phyloP scores from a whole-genome alignment of 2,113 vertebrate genomes.

The Agelaius tricolor region DNA sequence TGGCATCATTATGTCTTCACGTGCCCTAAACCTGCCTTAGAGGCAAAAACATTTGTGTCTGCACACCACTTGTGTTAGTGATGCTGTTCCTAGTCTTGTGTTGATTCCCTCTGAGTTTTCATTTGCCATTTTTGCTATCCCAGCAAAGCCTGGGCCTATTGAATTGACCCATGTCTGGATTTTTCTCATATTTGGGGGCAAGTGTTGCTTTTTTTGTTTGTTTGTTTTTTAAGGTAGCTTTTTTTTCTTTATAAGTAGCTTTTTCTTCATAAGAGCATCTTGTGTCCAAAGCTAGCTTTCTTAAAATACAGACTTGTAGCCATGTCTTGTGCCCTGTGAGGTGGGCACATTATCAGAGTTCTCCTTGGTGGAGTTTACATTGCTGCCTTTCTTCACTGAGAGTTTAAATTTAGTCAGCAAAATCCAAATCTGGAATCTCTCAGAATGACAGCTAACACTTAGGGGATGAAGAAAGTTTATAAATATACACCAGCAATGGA shows the following conservation, averaged over 20 bases:
- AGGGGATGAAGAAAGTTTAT: constrained; percentile 32
- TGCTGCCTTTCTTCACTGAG: background rate
- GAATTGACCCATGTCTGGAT: background rate
- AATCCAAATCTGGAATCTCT: constrained; percentile 23
- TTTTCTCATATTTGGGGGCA: background rate
- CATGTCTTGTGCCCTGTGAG: background rate
- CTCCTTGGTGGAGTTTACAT: background rate
- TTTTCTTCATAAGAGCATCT: background rate
- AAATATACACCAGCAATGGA: background rate
- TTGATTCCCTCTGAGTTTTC: background rate
- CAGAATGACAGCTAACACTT: constrained; percentile 18
- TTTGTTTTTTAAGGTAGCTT: background rate
- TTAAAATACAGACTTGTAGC: background rate
- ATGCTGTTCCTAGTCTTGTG: background rate
- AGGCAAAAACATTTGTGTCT: background rate
- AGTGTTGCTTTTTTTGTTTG: background rate
- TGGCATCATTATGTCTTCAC: background rate
- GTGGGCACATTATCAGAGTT: background rate
- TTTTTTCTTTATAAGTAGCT: background rate
- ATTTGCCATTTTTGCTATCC: background rate
- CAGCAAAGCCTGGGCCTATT: background rate
- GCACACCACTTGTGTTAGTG: background rate
- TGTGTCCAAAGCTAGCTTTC: background rate
- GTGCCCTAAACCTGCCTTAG: background rate
- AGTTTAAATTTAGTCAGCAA: constrained; percentile 16